Evolutionary conservation across 2,797 vertebrate species (phyloP), one percentile per base, ranked within the genome.

Genomic region (Intellagama lesueurii): DNA sequence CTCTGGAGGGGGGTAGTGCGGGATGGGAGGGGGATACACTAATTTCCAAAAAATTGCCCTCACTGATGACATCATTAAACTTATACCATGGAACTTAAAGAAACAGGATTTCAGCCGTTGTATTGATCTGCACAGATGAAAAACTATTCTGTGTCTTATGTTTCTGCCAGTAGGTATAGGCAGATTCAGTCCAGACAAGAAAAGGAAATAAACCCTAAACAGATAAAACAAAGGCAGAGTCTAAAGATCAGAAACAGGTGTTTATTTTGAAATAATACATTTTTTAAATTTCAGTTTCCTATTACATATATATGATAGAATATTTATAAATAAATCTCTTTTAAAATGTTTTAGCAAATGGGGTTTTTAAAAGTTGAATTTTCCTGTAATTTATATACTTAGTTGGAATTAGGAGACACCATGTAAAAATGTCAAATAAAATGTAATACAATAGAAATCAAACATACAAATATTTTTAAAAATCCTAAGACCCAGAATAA

Each of bases 131-230:
- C 16, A 12, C 44, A 80, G 40, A 26, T n/a, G 26, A n/a, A 81
- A 40, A 40, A 28, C 56, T 66, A 66, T 30, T 49, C 5, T 78
- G 69, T 3, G n/a, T 35, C 16, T 64, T 56, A 64, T 40, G 35
- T 81, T 86, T 1, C 44, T 91, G 90, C 30, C 47, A 75, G 0
- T 87, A 47, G 81, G 24, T 47, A 79, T 64, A 47, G 12, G 89
- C 79, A 86, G 28, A 7, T 30, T 77, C 16, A 72, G 56, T 40
- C 49, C 70, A 56, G 32, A 81, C 47, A 82, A 69, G 5, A 44
- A 49, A 81, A 28, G 32, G 78, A 56, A 81, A 60, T 72, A 7
- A 81, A 72, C n/a, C 69, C 49, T 69, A 24, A 5, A 16, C 47
- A 70, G 26, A 80, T 14, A 60, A 72, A 87, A 60, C 12, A 44